Evolutionary conservation across 2,113 vertebrate species (phyloP).

Genomic region (Pardalotus punctatus): DNA sequence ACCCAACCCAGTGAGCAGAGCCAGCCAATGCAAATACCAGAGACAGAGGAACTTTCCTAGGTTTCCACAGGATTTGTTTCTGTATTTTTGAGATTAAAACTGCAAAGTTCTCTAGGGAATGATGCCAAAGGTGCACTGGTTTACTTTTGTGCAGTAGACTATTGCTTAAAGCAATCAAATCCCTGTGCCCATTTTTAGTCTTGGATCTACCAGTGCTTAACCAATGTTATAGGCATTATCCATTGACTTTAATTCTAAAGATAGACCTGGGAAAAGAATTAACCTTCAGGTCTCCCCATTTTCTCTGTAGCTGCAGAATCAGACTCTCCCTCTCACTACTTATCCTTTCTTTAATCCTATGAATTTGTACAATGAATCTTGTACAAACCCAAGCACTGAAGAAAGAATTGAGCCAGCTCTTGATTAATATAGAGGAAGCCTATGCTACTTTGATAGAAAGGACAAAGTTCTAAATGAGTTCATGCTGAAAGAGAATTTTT

Average conservation of each 20-base stretch:
- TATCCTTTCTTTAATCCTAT: not conserved
- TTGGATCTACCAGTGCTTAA: not conserved
- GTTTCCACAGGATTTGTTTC: not conserved
- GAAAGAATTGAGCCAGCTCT: not conserved
- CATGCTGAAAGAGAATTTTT: not conserved
- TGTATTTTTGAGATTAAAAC: not conserved
- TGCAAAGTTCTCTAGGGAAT: not conserved
- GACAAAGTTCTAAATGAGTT: not conserved
- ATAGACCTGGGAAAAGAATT: not conserved
- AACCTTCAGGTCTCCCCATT: not conserved
- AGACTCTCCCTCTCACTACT: not conserved
- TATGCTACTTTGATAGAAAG: not conserved
- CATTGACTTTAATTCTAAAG: not conserved
- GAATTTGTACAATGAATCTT: not conserved
- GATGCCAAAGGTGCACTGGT: not conserved
- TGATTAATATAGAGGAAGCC: not conserved
- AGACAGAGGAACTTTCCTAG: not conserved
- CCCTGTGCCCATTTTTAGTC: not conserved
- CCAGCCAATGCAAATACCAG: not conserved
- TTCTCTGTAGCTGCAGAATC: not conserved
- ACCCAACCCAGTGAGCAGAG: not conserved
- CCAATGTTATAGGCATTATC: not conserved
- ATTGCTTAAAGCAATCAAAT: not conserved
- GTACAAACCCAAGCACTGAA: not conserved
- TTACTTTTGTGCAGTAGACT: not conserved